Evolutionary conservation across 2,888 invertebrate genomes (phyloP), one percentile per base, ranked within the genome.

Genomic region (Tridacna gigas): DNA sequence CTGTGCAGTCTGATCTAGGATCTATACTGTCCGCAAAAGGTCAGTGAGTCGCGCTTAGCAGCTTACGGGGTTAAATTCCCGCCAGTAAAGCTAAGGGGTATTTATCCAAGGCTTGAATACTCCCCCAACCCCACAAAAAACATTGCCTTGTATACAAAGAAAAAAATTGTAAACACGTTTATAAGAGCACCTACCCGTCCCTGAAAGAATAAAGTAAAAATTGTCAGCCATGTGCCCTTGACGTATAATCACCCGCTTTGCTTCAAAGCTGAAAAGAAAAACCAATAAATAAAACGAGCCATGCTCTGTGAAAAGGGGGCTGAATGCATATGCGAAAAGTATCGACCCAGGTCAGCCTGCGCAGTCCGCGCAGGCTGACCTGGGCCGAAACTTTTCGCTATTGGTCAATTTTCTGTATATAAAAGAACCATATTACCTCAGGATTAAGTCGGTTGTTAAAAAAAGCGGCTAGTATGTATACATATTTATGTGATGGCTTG

Each of bases 151-250:
- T n/a, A n/a, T n/a, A n/a, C n/a, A n/a, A n/a, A n/a, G n/a, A n/a
- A n/a, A n/a, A n/a, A n/a, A n/a, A n/a, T n/a, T n/a, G n/a, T n/a
- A 37, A 37, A 37, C 37, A 37, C 37, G 37, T 37, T n/a, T n/a
- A 7, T 56, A 5, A 56, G 20, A 63, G 28, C 15, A 12, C 71
- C 67, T 63, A 94, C 94, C 94, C 89, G 90, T 92, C 63, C 94
- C 94, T 25, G 94, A 93, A 4, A 94, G 81, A 61, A 94, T 94
- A 79, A 94, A 92, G 86, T 94, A 94, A 80, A 93, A 94, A 80
- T 94, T 94, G 76, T 93, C 94, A 7, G 94, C 94, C 77, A 86
- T 89, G 76, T 94, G 94, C 13, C 94, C 94, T 84, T 94, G 94
- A 75, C 94, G 83, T n/a, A 94, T 94, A 63, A 94, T 94, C 0